Base-by-base conservation (phyloP, 2,797 vertebrate species). In the Myripristis murdjan region DNA sequence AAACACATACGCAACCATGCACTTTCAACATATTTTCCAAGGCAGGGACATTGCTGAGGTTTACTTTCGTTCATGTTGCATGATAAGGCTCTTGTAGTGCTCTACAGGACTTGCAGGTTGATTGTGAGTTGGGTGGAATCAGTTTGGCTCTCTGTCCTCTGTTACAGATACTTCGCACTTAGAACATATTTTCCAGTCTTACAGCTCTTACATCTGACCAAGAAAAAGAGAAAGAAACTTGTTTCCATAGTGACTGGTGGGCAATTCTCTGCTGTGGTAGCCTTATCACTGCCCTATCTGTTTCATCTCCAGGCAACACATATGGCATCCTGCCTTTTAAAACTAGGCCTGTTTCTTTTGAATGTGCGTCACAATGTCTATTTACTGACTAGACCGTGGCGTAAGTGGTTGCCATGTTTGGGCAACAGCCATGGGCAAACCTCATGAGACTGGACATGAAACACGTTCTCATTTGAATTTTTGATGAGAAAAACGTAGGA, bases 291-390 rank as follows among this genome's bases (percentile, higher is more conserved):
- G 18, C 33, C 54, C 7, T 22, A 71, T 89, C 79, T 86, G 73
- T 55, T 66, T 24, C 64, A 73, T 93, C 91, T 77, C 93, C 80
- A 82, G 84, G 92, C 91, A 92, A 93, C 91, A 18, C 18, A 1
- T 53, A 79, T 72, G 88, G 89, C 81, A 90, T 92, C 84, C 81
- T 57, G 12, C 28, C 73, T 84, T 80, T 78, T 67, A 53, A 75
- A 49, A 47, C 31, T 1, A 1, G 15, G 8, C 37, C 61, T 41
- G 15, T 68, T 26, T 61, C 70, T 82, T 76, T 39, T 71, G 56
- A 51, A 0, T 74, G 74, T 78, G 82, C 76, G 77, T 82, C 88
- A 90, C 57, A 55, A 46, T 43, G 66, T n/a, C 18, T 48, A 70
- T 24, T 59, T 18, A 4, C n/a, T 65, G 78, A 58, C 72, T 71